These are phyloP conservation scores for Drosophila paranaensis DNA, from an alignment of 2,888 invertebrate genomes.

Conservation along the genomic window DNA sequence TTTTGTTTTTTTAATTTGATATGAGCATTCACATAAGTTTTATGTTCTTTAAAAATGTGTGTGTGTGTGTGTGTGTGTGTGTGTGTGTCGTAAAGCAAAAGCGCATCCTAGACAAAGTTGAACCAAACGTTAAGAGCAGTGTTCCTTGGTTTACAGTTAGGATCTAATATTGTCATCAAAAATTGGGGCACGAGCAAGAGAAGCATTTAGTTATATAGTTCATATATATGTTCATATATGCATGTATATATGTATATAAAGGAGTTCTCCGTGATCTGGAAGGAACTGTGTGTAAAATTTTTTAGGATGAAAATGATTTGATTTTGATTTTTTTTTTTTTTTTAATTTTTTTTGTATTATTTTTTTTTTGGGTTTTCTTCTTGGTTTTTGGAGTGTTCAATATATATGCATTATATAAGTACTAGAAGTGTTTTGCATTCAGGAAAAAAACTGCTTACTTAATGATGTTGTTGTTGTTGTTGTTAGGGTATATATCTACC, in stretches of 20 bases:
- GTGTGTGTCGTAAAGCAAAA: constrained; percentile 34
- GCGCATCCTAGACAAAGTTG: constrained; percentile 40
- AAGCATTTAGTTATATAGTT: constrained; percentile 21
- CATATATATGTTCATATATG: constrained; percentile 7
- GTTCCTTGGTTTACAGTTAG: constrained; percentile 51
- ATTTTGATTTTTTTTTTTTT: not conserved
- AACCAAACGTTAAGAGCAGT: constrained; percentile 35
- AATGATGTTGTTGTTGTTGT: constrained; percentile 24
- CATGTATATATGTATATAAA: constrained; percentile 1
- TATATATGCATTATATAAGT: constrained; percentile 38
- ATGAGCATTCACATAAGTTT: constrained; percentile 76
- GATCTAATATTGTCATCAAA: constrained; percentile 78
- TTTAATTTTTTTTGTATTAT: not conserved
- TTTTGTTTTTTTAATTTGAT: constrained; percentile 61
- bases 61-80: constrained; percentile 23
- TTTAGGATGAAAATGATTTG: constrained; percentile 10
- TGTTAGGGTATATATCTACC: constrained; percentile 1
- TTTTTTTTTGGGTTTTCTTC: not conserved
- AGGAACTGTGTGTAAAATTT: constrained; percentile 10
- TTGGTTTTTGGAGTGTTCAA: constrained; percentile 5
- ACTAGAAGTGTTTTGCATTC: constrained; percentile 30
- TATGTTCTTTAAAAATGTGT: constrained; percentile 38
- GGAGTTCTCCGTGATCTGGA: constrained; percentile 9
- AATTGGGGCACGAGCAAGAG: constrained; percentile 52
- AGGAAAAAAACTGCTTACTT: constrained; percentile 46